Evolutionary conservation across 2,797 vertebrate species (phyloP), one percentile per base, ranked within the genome.

Genomic region (Lutjanus argentimaculatus): DNA sequence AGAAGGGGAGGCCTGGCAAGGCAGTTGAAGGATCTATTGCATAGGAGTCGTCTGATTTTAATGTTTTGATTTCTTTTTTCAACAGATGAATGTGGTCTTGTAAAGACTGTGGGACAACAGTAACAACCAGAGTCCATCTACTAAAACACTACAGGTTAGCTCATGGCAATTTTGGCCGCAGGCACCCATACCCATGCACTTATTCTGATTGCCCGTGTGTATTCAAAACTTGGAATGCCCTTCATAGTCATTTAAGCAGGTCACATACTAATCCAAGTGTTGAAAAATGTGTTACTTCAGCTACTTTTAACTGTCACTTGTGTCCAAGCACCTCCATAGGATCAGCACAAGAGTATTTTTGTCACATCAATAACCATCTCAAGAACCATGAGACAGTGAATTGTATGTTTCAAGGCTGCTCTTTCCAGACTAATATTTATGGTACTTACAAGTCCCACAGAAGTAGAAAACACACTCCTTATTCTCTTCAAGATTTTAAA

Each of bases 391-490:
- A 73, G 40, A 83, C 52, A 2, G 70, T 74, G 0, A 45, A 30
- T 51, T 82, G 80, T 67, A 25, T 77, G 25, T 83, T 83, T 78
- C 6, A 55, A 1, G 65, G 65, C 11, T 75, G 53, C 12, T 53
- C 36, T 42, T 83, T 64, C 15, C 59, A 78, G 3, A 73, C 68
- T 30, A 77, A 82, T 64, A 3, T 77, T 25, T 68, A 57, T 67
- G 15, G 62, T 63, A 70, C 75, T 45, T 83, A 52, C 13, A 79
- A 84, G 21, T 51, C 76, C 2, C 76, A 84, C 7, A 75, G 8
- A 71, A 67, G 19, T 51, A 62, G 72, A 61, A 75, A 79, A n/a
- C 72, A 75, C 66, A 68, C 6, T 15, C 49, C n/a, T n/a, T 69
- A 56, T 46, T 49, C 75, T 45, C 14, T 69, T 15, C 8, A 75